phyloP scores from a whole-genome alignment of 2,888 invertebrate genomes.

The Tenthredo scrophulariae region DNA sequence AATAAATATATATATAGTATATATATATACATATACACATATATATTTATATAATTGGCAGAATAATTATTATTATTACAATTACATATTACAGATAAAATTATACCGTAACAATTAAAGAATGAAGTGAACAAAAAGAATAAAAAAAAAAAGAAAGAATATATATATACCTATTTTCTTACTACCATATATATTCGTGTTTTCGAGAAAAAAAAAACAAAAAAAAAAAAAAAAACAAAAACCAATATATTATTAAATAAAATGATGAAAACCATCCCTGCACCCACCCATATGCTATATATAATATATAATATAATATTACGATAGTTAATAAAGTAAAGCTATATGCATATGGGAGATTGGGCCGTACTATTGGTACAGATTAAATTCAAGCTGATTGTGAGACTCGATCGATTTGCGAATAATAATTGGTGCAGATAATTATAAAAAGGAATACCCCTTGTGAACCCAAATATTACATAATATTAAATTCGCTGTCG shows the following conservation, averaged over 20 bases:
- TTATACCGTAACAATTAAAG: neutral
- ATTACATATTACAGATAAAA: neutral
- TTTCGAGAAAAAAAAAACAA: too few species aligned
- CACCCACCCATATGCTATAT: too few species aligned
- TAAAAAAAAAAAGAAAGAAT: neutral
- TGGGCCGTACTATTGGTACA: neutral
- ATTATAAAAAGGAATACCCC: neutral
- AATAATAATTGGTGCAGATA: neutral
- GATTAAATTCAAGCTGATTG: neutral
- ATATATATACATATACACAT: neutral
- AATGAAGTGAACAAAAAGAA: neutral
- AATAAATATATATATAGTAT: neutral
- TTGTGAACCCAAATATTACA: neutral
- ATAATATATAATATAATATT: too few species aligned
- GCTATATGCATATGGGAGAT: neutral
- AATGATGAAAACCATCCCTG: too few species aligned
- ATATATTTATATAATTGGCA: neutral
- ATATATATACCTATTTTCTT: neutral
- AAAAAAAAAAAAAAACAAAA: too few species aligned
- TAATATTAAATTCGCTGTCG: neutral
- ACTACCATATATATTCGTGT: neutral
- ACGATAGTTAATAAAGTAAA: too few species aligned
- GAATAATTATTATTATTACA: neutral
- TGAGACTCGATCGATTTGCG: neutral
- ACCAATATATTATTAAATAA: too few species aligned